Conservation (phyloP, 2,888 invertebrate species). For the Cryptocephalus primarius region DNA sequence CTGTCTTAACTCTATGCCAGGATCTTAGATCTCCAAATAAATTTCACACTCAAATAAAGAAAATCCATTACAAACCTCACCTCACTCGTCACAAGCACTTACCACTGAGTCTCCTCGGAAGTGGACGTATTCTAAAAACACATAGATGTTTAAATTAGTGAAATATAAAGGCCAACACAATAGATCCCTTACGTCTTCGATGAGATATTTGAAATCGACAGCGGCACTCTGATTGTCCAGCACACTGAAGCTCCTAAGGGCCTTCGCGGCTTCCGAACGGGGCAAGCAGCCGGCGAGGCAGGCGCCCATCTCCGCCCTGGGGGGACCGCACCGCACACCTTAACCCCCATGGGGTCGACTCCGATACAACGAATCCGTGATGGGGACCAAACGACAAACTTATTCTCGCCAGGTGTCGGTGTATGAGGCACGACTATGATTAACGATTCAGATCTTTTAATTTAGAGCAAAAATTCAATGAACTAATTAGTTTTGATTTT, state of each 20-base stretch:
- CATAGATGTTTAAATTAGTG: not conserved
- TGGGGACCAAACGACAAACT: not conserved
- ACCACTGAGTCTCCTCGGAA: slow-evolving; percentile 15
- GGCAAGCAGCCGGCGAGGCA: slow-evolving; percentile 41
- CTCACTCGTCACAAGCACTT: not conserved
- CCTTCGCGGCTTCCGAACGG: slow-evolving; percentile 22
- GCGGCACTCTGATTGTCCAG: slow-evolving; percentile 17
- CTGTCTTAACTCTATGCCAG: no score
- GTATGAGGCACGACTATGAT: no score
- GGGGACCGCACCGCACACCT: slow-evolving; percentile 28
- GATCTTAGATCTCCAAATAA: not conserved
- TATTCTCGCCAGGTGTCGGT: no score
- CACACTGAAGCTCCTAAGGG: slow-evolving; percentile 21
- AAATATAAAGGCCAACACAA: not conserved
- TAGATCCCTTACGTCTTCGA: slow-evolving; percentile 24
- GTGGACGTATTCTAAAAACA: slow-evolving; percentile 14
- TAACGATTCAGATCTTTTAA: no score
- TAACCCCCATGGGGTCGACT: slow-evolving; percentile 31
- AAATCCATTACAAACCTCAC: not conserved
- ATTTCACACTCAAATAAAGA: not conserved
- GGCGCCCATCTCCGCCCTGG: slow-evolving; percentile 39
- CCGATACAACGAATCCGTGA: slow-evolving; percentile 18
- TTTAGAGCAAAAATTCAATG: no score
- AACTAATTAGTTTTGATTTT: no score
- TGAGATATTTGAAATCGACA: slow-evolving; percentile 24